These are phyloP conservation scores for Aphelenchoides avenae DNA, from an alignment of 1,140 invertebrate genomes.

Conservation along the genomic window DNA sequence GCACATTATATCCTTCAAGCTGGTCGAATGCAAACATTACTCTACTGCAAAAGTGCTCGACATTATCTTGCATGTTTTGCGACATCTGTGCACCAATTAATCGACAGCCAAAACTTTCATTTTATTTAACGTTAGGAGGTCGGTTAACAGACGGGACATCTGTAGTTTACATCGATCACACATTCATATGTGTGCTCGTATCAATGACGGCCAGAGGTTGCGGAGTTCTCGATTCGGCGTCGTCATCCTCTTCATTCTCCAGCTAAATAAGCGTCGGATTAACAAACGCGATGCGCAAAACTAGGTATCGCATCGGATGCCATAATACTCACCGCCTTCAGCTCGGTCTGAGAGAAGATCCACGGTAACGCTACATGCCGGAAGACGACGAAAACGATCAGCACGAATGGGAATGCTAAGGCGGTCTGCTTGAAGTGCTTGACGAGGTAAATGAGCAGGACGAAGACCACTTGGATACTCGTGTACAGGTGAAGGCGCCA, in stretches of 20 bases:
- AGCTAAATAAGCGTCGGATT: conserved; percentile 21
- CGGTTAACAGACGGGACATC: too few relatives aligned
- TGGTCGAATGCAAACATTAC: too few relatives aligned
- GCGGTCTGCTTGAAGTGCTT: conserved; percentile 31
- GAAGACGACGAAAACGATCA: conserved; percentile 40
- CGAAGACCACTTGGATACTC: conserved; percentile 30
- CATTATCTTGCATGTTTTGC: too few relatives aligned
- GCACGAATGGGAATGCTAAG: conserved; percentile 42
- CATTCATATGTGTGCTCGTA: too few relatives aligned
- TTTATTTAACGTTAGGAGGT: too few relatives aligned
- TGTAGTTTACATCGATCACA: too few relatives aligned
- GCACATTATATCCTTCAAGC: too few relatives aligned
- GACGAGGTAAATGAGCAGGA: conserved; percentile 38
- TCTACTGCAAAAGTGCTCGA: too few relatives aligned
- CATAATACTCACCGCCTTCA: conserved; percentile 33
- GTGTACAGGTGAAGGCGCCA: conserved; percentile 43
- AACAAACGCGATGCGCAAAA: background rate
- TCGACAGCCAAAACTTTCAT: too few relatives aligned
- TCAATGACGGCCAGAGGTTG: too few relatives aligned
- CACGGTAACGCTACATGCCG: conserved; percentile 31
- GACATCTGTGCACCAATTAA: too few relatives aligned
- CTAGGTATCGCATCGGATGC: background rate
- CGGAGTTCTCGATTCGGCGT: conserved; percentile 33
- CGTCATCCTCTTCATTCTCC: conserved; percentile 32
- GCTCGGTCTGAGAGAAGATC: conserved; percentile 36